Base-by-base conservation (phyloP, 2,113 vertebrate species). In the Melanostigma gelatinosum region DNA sequence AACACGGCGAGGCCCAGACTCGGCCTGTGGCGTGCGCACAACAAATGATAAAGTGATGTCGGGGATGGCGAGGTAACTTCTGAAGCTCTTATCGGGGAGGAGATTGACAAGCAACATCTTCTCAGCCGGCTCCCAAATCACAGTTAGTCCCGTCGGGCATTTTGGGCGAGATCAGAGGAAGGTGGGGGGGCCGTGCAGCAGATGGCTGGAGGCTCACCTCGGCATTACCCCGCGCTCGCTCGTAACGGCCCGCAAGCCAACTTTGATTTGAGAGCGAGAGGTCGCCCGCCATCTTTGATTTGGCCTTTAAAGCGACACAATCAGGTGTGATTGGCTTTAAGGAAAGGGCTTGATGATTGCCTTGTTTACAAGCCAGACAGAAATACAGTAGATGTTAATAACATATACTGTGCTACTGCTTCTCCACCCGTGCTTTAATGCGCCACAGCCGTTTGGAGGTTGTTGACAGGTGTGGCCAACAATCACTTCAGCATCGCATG, bases 161-260 rank as follows among this genome's bases (percentile, higher is more conserved):
- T 83, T 73, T 36, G 3, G 11, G 57, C 0, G 48, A 68, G 85
- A 88, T 88, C 83, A 81, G 82, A 87, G 82, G 77, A 74, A 61
- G 77, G 79, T 68, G 76, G 73, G 85, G 32, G 87, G 82, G 83
- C 75, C 55, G 66, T 42, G 3, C 58, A 38, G 82, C 93, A 93
- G 91, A 93, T 88, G 89, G 91, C 86, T 63, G 18, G 64, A 66
- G 85, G 82, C 85, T 90, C 86, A 90, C 89, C 90, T 90, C 91
- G 80, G 87, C 84, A 88, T 88, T 80, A 83, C 32, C 32, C 80
- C 57, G 27, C 9, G 48, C 76, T 57, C 7, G 11, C 79, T 72
- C 68, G 7, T 6, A 78, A 2, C 77, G 4, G 52, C 46, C 79
- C 27, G 72, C 85, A 67, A 72, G 38, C 84, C 83, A 86, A 89